Evolutionary conservation across 2,888 invertebrate genomes (phyloP), one percentile per base, ranked within the genome.

Genomic region (Agonopterix heracliana): DNA sequence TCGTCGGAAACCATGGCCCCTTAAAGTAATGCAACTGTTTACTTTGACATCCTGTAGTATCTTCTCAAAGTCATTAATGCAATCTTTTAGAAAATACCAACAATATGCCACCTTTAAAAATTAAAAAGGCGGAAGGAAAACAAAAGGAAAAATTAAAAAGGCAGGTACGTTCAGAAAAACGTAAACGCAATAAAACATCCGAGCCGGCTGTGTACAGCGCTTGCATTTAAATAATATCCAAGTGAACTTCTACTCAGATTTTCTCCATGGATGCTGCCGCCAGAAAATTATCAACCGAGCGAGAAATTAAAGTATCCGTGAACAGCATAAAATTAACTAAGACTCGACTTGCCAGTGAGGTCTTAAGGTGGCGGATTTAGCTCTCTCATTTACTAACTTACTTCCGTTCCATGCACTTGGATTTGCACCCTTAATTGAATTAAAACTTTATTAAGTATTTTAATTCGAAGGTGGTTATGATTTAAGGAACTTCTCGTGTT

Each of bases 251-350:
- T 74, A 61, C 63, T 59, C 67, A 74, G 78, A 81, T 81, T 79
- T 79, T 74, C 76, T 78, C 64, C 71, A 71, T 72, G 73, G 72
- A 64, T 70, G 72, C 74, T 61, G 68, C 69, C 68, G 77, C 78
- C 75, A 80, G 80, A 74, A 78, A 81, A 84, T 84, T 84, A 83
- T 84, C 79, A 79, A 64, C 74, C 71, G 61, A 75, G 78, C 81
- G 75, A 74, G 78, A 78, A 82, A 84, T 85, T 83, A 78, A 86
- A 84, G 81, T 81, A 78, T 71, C 79, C 82, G 82, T 83, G 82
- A 84, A 81, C 72, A 69, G 82, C 78, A 82, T 83, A 78, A 82
- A 81, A 85, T 84, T 86, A 83, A 82, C 78, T 77, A 78, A 83
- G 78, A 71, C 38, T n/a, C 38, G n/a, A 47, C 35, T 17, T 40